Conservation (phyloP, 2,797 vertebrate genomes). For the Crax fasciolata region DNA sequence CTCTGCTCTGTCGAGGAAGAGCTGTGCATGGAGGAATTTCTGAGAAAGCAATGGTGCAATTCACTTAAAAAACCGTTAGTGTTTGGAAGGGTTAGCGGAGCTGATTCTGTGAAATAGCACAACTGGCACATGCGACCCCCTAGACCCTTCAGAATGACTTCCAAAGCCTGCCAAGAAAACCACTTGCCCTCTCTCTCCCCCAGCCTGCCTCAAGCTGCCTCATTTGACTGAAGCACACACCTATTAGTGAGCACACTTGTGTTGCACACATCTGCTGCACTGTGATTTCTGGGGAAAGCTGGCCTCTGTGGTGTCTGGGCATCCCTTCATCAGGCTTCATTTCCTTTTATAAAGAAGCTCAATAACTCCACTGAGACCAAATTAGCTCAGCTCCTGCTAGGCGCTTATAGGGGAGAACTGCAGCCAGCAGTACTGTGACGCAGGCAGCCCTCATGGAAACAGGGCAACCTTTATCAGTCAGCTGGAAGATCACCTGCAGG, state of each 20-base stretch:
- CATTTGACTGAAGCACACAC: not conserved
- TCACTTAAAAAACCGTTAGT: not conserved
- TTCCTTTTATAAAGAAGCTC: slow-evolving; percentile 40
- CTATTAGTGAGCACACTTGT: not conserved
- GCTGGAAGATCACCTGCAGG: slow-evolving; percentile 27
- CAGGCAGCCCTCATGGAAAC: slow-evolving; percentile 31
- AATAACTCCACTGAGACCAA: slow-evolving; percentile 61
- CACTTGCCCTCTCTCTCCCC: not conserved
- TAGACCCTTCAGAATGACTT: not conserved
- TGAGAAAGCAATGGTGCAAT: fast-evolving
- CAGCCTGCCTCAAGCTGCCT: not conserved
- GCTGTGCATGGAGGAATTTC: not conserved
- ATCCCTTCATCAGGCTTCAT: not conserved
- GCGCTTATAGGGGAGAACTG: slow-evolving; percentile 41
- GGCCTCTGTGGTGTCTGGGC: not conserved
- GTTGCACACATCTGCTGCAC: not conserved
- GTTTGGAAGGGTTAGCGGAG: not conserved
- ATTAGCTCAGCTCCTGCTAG: slow-evolving; percentile 61
- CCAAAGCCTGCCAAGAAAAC: not conserved
- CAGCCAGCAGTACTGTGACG: slow-evolving; percentile 4
- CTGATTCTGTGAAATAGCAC: not conserved
- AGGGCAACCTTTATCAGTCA: slow-evolving; percentile 23
- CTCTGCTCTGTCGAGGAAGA: not conserved
- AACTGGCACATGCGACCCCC: not conserved
- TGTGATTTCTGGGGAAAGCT: slow-evolving; percentile 17